Conservation (phyloP, 2,797 vertebrate species). For the Enteromius trimaculatus region DNA sequence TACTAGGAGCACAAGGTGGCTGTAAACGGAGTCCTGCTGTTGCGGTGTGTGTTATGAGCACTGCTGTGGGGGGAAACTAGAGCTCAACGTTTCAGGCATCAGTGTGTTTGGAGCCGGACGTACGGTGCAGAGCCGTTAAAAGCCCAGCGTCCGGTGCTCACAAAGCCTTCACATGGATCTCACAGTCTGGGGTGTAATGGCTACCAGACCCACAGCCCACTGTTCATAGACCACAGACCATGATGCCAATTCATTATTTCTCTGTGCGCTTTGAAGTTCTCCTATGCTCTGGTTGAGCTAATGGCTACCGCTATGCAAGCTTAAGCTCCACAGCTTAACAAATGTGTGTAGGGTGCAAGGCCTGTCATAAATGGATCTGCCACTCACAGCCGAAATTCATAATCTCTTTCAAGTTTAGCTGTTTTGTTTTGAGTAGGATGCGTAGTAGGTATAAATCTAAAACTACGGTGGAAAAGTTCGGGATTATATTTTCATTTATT, state of each 20-base stretch:
- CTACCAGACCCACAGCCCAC: conserved; percentile 43
- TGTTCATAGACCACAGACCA: conserved; percentile 34
- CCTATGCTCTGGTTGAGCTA: conserved; percentile 32
- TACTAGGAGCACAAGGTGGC: conserved; percentile 4
- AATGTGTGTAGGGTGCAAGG: background rate
- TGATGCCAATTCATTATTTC: conserved; percentile 24
- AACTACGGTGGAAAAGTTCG: background rate
- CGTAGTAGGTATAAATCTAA: background rate
- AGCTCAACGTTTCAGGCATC: conserved; percentile 34
- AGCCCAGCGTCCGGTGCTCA: conserved; percentile 22
- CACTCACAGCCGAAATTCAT: background rate
- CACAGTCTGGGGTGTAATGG: conserved; percentile 50
- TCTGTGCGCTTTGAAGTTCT: conserved; percentile 39
- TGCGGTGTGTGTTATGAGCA: conserved; percentile 38
- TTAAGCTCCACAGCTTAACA: background rate
- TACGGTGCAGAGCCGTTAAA: conserved; percentile 24
- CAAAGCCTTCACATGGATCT: conserved; percentile 35
- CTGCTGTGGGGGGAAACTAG: conserved; percentile 3
- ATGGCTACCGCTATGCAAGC: background rate
- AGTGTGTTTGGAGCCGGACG: conserved; percentile 42
- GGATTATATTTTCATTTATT: background rate
- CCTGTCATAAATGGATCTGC: background rate
- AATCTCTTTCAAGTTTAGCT: background rate
- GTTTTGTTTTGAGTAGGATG: background rate
- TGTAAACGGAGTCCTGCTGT: conserved; percentile 45